Conservation (phyloP, 2,888 invertebrate genomes). For the Nomada fucata region DNA sequence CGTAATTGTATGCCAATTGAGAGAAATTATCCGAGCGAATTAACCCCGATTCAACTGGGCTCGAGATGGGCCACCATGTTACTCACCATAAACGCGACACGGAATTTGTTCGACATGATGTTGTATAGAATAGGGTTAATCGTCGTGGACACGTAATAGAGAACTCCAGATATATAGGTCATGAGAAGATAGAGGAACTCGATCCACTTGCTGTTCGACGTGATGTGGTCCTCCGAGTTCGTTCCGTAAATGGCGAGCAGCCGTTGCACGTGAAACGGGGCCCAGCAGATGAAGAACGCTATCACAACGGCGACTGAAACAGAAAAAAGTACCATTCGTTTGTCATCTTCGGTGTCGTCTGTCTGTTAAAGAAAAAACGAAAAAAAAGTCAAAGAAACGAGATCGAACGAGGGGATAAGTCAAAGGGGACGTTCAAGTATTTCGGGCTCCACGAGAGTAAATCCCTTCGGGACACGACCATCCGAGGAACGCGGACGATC, state of each 20-base stretch:
- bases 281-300: constrained; percentile 95
- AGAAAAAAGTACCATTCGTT: too few species aligned
- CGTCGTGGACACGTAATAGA: constrained; percentile 96
- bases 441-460: too few species aligned
- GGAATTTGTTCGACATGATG: constrained; percentile 97
- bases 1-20: background rate
- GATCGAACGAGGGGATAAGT: too few species aligned
- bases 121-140: constrained; percentile 97
- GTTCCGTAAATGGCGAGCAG: constrained; percentile 91
- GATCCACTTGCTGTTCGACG: constrained; percentile 82
- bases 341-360: background rate
- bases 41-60: background rate
- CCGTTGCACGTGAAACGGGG: constrained; percentile 96
- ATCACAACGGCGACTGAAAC: constrained; percentile 93
- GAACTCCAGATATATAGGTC: constrained; percentile 93
- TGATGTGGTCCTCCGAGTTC: constrained; percentile 81
- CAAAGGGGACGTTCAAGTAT: too few species aligned
- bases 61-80: background rate
- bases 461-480: too few species aligned
- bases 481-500: background rate
- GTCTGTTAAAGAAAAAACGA: too few species aligned
- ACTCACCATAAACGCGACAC: constrained; percentile 95
- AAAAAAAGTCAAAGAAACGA: too few species aligned
- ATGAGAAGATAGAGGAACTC: constrained; percentile 88
- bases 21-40: background rate